Base-by-base conservation (phyloP, 2,888 invertebrate species). In the Hermaeophaga mercurialis region DNA sequence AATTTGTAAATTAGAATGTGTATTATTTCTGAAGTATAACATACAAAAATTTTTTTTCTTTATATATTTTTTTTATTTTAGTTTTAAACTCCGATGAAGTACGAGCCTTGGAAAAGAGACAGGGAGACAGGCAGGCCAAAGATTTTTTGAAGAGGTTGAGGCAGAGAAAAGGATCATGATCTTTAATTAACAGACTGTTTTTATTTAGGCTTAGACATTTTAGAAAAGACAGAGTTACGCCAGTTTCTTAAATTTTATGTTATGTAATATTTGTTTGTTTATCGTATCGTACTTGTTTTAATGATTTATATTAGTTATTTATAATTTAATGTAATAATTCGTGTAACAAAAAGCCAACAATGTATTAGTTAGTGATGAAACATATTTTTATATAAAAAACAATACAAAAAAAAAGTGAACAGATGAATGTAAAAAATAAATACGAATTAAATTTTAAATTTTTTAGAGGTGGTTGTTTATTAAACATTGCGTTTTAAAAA, bases 101-200 rank as follows among this genome's bases (percentile, higher is more conserved):
- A 49, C 86, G 86, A 70, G 91, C 92, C 0, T 76, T 96, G 63
- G 91, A 92, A 73, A 85, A 87, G 50, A 81, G 94, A 46, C 89
- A 88, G 75, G 93, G 92, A 60, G 96, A 96, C 79, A 92, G 88
- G 75, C 85, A 88, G 77, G 95, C 96, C 14, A 85, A 87, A 74
- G 95, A 94, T 64, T 96, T 96, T 77, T 81, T 94, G 31, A 92
- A 92, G 75, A 90, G 87, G 75, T 82, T 89, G 63, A 87, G 85
- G 74, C 84, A 85, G 69, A 85, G 90, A 79, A 79, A 81, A 64
- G 71, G 70, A 38, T 57, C 66, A 38, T 69, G 60, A 50, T 58
- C 50, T 44, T 58, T 54, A 38, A 22, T 49, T 2, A 38, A 48
- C 31, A 56, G 61, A 57, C 61, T 58, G 61, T 46, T 52, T 12